phyloP scores from a whole-genome alignment of 1,140 invertebrate species.

The Drosophila miranda region DNA sequence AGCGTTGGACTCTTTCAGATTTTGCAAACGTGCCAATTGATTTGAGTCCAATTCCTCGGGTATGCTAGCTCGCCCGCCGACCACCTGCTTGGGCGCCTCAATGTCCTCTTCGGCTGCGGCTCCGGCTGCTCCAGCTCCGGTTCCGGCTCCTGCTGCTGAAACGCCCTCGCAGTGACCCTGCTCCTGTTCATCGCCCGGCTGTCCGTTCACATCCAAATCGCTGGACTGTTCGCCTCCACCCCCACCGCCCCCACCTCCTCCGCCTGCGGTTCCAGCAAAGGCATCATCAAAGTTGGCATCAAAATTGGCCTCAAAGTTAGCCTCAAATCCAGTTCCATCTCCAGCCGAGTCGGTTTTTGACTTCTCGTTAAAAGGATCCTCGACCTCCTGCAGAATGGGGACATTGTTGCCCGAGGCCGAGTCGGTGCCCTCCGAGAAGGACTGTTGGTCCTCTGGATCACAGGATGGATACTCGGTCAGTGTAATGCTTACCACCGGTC shows the following conservation, averaged over 20 bases:
- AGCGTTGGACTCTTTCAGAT: conserved; percentile 94
- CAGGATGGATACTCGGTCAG: conserved; percentile 61
- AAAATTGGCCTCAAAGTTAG: conserved; percentile 74
- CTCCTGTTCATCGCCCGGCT: conserved; percentile 20
- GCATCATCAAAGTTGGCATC: conserved; percentile 82
- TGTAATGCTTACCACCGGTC: conserved; percentile 55
- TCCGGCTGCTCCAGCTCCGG: conserved; percentile 2
- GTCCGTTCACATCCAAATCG: conserved; percentile 62
- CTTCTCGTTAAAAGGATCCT: conserved; percentile 80
- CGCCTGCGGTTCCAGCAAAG: conserved; percentile 66
- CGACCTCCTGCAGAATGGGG: conserved; percentile 61
- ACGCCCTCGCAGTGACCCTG: neutral
- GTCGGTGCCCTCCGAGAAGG: conserved; percentile 63
- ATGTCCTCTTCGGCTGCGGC: conserved; percentile 56
- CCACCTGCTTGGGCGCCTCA: conserved; percentile 86
- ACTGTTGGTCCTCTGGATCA: conserved; percentile 70
- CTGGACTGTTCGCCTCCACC: conserved; percentile 72
- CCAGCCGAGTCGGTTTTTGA: conserved; percentile 39
- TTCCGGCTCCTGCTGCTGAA: conserved; percentile 24
- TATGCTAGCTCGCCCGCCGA: conserved; percentile 89
- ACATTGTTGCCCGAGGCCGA: conserved; percentile 52
- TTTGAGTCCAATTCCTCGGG: conserved; percentile 93
- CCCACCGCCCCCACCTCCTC: conserved; percentile 68
- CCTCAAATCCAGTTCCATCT: conserved; percentile 59
- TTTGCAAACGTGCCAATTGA: conserved; percentile 91